A percentile compares a stretch with the other conserved stretches of the same genome.
Evolutionary conservation across 1,140 invertebrate genomes (phyloP).

Genomic region (Drosophila pandora): DNA sequence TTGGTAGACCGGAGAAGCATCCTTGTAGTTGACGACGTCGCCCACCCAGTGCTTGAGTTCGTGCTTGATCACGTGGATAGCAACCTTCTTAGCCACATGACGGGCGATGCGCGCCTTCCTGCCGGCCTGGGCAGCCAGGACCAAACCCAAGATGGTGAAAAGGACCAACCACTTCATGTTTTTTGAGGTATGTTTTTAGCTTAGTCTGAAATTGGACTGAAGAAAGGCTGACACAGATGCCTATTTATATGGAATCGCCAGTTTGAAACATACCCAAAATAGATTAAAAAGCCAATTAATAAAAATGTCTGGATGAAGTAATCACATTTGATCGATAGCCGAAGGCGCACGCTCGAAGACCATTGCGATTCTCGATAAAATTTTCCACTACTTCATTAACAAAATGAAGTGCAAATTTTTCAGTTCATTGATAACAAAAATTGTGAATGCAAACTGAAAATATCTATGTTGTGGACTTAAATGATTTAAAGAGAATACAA

Average conservation of each 20-base stretch:
- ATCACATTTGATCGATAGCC: not conserved
- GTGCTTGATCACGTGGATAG: conserved; percentile 39
- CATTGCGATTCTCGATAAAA: not conserved
- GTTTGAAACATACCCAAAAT: not conserved
- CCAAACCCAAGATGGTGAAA: conserved; percentile 43
- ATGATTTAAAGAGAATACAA: not conserved
- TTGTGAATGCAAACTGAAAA: not conserved
- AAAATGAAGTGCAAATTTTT: not conserved
- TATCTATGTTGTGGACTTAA: not conserved
- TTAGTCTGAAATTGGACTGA: conserved; percentile 1
- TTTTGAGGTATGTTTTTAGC: not conserved
- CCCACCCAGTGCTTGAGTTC: conserved; percentile 48
- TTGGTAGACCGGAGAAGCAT: conserved; percentile 15
- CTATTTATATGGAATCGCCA: not conserved
- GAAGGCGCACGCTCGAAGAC: not conserved
- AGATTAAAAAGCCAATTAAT: not conserved
- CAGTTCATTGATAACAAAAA: not conserved
- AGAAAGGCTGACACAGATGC: not conserved
- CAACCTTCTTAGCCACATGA: conserved; percentile 14
- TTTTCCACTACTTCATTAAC: not conserved
- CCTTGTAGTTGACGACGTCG: conserved; percentile 28
- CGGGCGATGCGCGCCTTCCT: conserved; percentile 31
- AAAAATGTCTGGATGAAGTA: not conserved
- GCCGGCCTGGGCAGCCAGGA: conserved; percentile 40
- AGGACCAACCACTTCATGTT: conserved; percentile 61